Base-by-base conservation (phyloP, 1,140 invertebrate genomes). In the Heterodera schachtii region DNA sequence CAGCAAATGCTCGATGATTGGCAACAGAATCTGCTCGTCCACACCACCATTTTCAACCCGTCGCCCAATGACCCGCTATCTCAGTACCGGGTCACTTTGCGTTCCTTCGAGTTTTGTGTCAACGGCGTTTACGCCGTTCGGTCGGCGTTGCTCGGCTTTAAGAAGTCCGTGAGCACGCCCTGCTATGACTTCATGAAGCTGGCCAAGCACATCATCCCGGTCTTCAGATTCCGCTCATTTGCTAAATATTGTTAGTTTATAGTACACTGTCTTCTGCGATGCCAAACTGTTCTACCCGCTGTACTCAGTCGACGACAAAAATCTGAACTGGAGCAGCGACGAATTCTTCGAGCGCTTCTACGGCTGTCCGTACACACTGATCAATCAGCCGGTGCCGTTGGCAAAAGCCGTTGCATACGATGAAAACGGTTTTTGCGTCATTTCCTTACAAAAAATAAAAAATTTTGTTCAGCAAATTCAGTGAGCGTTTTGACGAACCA, bases 21-120 rank as follows among this genome's bases (percentile, higher is more conserved):
- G 81, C 69, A 82, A 31, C 69, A 78, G 78, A 69, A 82, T 52
- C n/a, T 83, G n/a, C 81, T 82, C n/a, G 81, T 82, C 19, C 78
- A 82, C 49, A 75, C 79, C 21, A 73, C 77, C 11, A 78, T 78
- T 19, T 81, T 82, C 67, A 64, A 80, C n/a, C 67, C 80, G 13
- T 52, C 49, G 4, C 13, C 66, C 21, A 47, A 66, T 46, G 64
- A 82, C 31, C 13, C 67, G 67, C 41, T 44, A 31, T 41, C 49
- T 47, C 80, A 82, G 41, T 66, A 31, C n/a, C 79, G 81, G 2
- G 78, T 82, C 41, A 82, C 73, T 41, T 64, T 82, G 57, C 81
- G 79, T 11, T 74, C 81, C n/a, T 82, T 82, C 46, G 81, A 82
- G 19, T 82, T 82, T 9, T 82, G 81, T 57, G 13, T 82, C 16